Evolutionary conservation across 2,797 vertebrate species (phyloP).

Genomic region (Sus cebifrons): DNA sequence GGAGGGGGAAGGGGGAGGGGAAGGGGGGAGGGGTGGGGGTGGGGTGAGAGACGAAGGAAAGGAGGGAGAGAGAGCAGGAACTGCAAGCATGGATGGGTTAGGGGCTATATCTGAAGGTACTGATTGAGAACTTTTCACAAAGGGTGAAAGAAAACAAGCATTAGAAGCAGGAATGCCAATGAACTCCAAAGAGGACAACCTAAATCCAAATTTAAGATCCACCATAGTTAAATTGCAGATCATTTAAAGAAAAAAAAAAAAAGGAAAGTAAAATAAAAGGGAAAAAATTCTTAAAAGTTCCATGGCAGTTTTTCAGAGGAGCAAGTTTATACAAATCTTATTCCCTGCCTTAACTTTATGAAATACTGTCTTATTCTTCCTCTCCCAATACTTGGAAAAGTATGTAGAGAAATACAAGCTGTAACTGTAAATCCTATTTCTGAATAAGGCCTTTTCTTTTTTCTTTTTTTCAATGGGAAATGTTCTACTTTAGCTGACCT

Average conservation of each 20-base stretch:
- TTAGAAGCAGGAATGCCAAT: neutral
- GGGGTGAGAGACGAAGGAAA: neutral
- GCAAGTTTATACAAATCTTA: neutral
- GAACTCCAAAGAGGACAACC: neutral
- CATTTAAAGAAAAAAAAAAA: neutral
- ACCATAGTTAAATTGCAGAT: neutral
- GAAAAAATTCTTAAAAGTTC: neutral
- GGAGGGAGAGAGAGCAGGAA: neutral
- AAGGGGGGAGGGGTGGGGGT: neutral
- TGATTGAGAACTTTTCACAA: neutral
- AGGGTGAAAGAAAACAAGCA: neutral
- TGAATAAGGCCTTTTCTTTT: neutral
- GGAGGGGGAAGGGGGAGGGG: too few species aligned
- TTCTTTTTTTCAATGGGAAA: neutral
- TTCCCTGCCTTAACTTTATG: neutral
- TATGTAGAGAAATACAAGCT: neutral
- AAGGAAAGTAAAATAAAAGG: neutral
- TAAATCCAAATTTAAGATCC: neutral
- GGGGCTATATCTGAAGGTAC: neutral
- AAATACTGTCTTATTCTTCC: neutral
- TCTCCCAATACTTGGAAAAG: neutral
- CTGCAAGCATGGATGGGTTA: neutral
- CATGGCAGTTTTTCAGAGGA: neutral
- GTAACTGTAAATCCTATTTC: neutral
- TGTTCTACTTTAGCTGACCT: neutral